Percentiles rank a stretch among this genome's conserved stretches.
Conservation (phyloP, 2,113 vertebrate species). For the Hylia prasina region DNA sequence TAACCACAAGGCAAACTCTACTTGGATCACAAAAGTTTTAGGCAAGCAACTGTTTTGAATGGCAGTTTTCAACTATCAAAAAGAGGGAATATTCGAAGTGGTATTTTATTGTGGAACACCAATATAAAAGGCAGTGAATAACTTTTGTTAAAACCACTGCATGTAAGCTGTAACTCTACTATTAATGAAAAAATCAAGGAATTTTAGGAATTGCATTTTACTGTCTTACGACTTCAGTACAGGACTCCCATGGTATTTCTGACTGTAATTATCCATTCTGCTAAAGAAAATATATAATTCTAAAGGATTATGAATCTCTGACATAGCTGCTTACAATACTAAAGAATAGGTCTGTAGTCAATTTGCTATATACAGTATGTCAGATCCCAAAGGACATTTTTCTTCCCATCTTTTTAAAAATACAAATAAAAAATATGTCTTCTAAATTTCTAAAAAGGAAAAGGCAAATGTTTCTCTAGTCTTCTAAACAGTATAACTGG, state of each 20-base stretch:
- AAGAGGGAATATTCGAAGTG: background rate
- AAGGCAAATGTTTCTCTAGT: background rate
- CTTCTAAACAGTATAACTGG: conserved; percentile 6
- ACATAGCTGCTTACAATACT: background rate
- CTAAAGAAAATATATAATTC: conserved; percentile 4
- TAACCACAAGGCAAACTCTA: background rate
- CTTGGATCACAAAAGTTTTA: background rate
- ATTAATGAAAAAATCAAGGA: background rate
- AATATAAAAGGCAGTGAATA: background rate
- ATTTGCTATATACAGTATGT: background rate
- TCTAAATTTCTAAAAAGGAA: background rate
- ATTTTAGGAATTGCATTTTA: background rate
- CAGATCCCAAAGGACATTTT: background rate
- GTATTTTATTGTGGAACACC: background rate
- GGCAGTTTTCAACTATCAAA: background rate
- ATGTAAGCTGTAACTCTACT: background rate
- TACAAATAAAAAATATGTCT: background rate
- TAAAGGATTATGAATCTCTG: background rate
- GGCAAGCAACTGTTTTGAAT: background rate
- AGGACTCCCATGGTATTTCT: conserved; percentile 8
- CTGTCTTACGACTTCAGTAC: background rate
- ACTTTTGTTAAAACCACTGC: background rate
- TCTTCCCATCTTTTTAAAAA: background rate
- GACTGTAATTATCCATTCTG: background rate
- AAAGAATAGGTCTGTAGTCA: conserved; percentile 15